These are phyloP conservation scores for Andricus grossulariae DNA, from an alignment of 1,140 invertebrate genomes.

Conservation along the genomic window DNA sequence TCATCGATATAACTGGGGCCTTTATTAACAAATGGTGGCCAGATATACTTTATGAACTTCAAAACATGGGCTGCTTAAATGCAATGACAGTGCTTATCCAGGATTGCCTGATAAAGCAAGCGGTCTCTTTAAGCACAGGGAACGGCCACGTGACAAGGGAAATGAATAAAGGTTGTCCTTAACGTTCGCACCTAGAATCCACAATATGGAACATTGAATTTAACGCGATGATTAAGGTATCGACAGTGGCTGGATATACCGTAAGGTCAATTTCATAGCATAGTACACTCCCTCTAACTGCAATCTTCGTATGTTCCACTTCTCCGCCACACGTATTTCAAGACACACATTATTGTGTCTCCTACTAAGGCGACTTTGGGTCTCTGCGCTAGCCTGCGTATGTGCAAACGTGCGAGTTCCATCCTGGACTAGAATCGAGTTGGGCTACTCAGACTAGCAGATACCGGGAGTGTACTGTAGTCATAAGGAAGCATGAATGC, in stretches of 20 bases:
- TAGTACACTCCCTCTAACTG: too few relatives aligned
- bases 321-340: too few relatives aligned
- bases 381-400: too few relatives aligned
- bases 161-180: constrained; percentile 69
- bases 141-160: constrained; percentile 38
- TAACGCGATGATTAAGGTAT: constrained; percentile 58
- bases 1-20: constrained; percentile 73
- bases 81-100: constrained; percentile 56
- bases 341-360: too few relatives aligned
- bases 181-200: constrained; percentile 72
- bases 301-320: too few relatives aligned
- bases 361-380: too few relatives aligned
- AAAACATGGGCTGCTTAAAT: constrained; percentile 43
- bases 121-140: constrained; percentile 46
- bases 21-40: constrained; percentile 72
- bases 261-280: too few relatives aligned
- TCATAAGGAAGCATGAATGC: too few relatives aligned
- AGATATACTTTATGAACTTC: constrained; percentile 54
- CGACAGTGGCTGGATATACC: constrained; percentile 49
- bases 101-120: constrained; percentile 61
- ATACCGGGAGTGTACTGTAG: too few relatives aligned
- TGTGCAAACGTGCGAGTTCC: too few relatives aligned
- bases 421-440: too few relatives aligned
- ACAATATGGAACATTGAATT: constrained; percentile 70
- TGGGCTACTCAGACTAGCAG: too few relatives aligned